Conservation (phyloP, 2,113 vertebrate species). For the Rhea americana region DNA sequence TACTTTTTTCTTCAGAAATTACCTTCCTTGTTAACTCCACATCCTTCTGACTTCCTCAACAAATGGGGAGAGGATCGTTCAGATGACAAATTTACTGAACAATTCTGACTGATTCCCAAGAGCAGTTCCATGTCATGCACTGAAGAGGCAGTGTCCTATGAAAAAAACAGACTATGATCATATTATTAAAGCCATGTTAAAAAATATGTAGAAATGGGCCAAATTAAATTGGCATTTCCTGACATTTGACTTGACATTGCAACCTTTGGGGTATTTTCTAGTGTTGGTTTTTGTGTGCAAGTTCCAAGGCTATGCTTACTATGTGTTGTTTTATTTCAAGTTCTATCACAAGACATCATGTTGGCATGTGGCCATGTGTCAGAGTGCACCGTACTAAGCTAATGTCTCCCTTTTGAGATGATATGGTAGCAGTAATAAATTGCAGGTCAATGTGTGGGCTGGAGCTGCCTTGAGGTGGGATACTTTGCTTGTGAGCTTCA, state of each 20-base stretch:
- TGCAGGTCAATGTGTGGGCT: background rate
- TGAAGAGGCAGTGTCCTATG: background rate
- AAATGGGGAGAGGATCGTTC: background rate
- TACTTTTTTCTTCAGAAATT: background rate
- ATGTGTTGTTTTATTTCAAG: background rate
- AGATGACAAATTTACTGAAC: background rate
- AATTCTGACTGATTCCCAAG: background rate
- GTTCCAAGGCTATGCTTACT: conserved; percentile 4
- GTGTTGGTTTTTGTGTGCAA: conserved; percentile 9
- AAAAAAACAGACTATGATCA: background rate
- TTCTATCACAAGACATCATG: background rate
- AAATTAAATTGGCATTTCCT: background rate
- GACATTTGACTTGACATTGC: background rate
- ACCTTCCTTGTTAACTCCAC: background rate
- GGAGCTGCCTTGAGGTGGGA: background rate
- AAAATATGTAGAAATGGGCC: background rate
- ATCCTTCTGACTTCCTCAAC: background rate
- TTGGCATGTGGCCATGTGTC: conserved; percentile 22
- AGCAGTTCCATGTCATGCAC: background rate
- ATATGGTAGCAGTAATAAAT: background rate
- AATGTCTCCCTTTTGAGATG: background rate
- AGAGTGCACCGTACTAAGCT: background rate
- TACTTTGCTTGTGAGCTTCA: background rate
- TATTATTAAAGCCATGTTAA: background rate
- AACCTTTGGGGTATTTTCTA: background rate